phyloP scores from a whole-genome alignment of 2,888 invertebrate genomes.

The Lithophane semibrunnea region DNA sequence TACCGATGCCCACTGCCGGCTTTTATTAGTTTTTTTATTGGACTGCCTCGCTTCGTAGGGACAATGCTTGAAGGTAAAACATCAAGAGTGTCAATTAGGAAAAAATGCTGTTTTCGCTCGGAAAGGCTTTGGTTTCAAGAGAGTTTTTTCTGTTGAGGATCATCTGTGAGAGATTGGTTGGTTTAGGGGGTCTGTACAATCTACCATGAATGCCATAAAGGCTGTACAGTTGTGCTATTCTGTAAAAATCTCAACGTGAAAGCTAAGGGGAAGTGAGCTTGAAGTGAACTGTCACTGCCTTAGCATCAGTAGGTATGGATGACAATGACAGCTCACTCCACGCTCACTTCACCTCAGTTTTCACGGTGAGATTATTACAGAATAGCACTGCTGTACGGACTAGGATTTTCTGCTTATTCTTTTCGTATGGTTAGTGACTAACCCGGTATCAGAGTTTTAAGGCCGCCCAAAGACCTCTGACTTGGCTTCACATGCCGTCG shows the following conservation, averaged over 20 bases:
- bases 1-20: slow-evolving; percentile 74
- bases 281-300: no score
- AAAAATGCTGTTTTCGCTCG: slow-evolving; percentile 52
- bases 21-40: slow-evolving; percentile 77
- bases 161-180: not conserved
- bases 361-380: no score
- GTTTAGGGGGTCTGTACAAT: not conserved
- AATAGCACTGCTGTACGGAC: no score
- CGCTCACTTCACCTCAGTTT: no score
- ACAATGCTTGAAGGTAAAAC: slow-evolving; percentile 59
- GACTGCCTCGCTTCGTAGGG: slow-evolving; percentile 56
- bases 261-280: no score
- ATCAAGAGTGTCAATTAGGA: slow-evolving; percentile 60
- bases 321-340: no score
- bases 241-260: no score
- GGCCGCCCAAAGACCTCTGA: no score
- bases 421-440: no score
- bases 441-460: no score
- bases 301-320: no score
- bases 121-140: not conserved
- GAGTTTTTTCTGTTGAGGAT: slow-evolving; percentile 10
- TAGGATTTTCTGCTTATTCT: not conserved
- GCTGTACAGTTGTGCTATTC: not conserved
- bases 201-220: not conserved
- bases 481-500: no score